A percentile compares a stretch with the other conserved stretches of the same genome.
Conservation (phyloP, 2,797 vertebrate species). For the Choloepus didactylus region DNA sequence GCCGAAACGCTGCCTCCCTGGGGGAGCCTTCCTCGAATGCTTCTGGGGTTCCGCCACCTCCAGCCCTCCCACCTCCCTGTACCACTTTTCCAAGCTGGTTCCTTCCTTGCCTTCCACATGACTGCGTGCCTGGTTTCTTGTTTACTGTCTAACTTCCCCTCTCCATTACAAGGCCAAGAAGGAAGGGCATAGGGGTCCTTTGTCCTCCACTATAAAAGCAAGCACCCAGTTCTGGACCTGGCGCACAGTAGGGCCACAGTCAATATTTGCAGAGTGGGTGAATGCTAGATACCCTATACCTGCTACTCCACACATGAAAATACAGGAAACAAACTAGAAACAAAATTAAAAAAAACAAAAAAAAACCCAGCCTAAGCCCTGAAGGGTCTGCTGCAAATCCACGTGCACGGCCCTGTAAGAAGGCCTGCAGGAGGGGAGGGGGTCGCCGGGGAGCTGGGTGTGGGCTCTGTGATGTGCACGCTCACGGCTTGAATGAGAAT, state of each 20-base stretch:
- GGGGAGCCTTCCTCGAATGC: neutral
- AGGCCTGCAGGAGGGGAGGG: neutral
- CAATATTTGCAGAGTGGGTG: neutral
- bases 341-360: neutral
- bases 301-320: neutral
- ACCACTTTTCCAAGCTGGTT: neutral
- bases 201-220: neutral
- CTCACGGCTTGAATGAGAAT: neutral
- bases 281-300: neutral
- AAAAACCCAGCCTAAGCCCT: neutral
- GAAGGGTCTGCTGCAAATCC: neutral
- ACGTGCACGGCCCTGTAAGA: accelerated
- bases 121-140: neutral
- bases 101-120: neutral
- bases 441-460: neutral
- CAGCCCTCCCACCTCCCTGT: neutral
- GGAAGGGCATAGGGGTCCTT: neutral
- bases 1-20: neutral
- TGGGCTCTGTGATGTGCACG: neutral
- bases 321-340: neutral
- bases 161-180: neutral
- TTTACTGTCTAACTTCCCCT: neutral
- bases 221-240: neutral
- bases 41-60: accelerated
- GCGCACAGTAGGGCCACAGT: neutral